Evolutionary conservation across 2,888 invertebrate species (phyloP), one percentile per base, ranked within the genome.

Genomic region (Pedicia rivosa): DNA sequence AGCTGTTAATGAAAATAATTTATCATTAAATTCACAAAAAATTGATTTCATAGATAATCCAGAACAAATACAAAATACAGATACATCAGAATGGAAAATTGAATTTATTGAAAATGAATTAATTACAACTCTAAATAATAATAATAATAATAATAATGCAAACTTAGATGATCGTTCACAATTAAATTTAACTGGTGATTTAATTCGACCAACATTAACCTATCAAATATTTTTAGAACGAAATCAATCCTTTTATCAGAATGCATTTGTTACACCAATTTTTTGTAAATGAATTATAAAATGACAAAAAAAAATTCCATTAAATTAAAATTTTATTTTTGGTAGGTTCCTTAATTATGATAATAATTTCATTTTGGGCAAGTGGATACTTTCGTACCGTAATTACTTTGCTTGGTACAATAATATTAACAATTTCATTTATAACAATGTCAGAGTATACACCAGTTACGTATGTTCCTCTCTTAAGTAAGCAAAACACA

Each of bases 401-500:
- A 4, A 27, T 59, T 0, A 50, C 53, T 16, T 46, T 59, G 14
- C 44, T 56, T 13, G 49, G 50, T 2, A 32, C 56, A 7, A 9
- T 54, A 2, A 44, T 60, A 6, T 39, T 50, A 3, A 48, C 48
- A 5, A 44, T 54, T 42, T 53, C 50, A 3, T 41, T 59, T 6
- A 53, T 59, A 51, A 51, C 51, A 19, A 40, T 57, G 5, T 50
- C 51, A 6, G 52, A 50, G 5, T 50, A 54, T 40, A 52, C 59
- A 10, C 57, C 59, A 1, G 44, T 50, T 1, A 48, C 48, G 13
- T 55, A 57, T 45, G 49, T 57, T 4, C 56, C 59, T 1, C 43
- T 48, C 13, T 43, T 58, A 33, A 50, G 59, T 59, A 44, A 47
- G 55, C n/a, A n/a, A n/a, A n/a, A n/a, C n/a, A n/a, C n/a, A n/a